Conservation (phyloP, 2,113 vertebrate species). For the Laticauda colubrina region DNA sequence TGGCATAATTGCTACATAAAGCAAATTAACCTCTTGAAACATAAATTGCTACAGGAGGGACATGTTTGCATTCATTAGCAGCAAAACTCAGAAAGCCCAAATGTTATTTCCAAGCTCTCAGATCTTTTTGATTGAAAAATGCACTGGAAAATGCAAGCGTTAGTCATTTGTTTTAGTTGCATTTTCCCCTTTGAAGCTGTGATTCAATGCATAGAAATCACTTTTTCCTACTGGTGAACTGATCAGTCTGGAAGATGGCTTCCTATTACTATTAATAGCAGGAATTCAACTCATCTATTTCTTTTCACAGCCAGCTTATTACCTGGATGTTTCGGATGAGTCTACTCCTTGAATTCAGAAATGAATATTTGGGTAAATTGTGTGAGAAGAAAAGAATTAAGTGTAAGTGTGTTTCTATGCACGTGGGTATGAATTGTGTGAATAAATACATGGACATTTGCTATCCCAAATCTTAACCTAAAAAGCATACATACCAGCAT, state of each 20-base stretch:
- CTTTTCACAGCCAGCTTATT: background rate
- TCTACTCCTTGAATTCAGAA: background rate
- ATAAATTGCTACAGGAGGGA: constrained; percentile 12
- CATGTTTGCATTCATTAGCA: constrained; percentile 16
- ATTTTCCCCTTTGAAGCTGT: background rate
- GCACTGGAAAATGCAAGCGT: background rate
- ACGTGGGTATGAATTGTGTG: background rate
- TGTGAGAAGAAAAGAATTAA: background rate
- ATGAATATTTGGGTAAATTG: background rate
- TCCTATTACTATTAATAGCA: background rate
- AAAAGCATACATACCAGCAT: background rate
- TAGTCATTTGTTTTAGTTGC: background rate
- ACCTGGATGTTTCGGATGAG: background rate
- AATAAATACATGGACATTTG: background rate
- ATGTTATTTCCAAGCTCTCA: background rate
- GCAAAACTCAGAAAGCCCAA: background rate
- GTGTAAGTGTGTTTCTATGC: background rate
- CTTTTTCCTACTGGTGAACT: background rate
- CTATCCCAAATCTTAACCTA: background rate
- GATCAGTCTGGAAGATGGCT: background rate
- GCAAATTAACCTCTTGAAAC: constrained; percentile 38
- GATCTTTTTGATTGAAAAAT: background rate
- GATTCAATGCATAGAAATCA: background rate
- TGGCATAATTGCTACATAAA: constrained; percentile 44
- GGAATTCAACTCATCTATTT: background rate